These are phyloP conservation scores for Volucella zonaria DNA, from an alignment of 2,888 invertebrate genomes.

Conservation along the genomic window DNA sequence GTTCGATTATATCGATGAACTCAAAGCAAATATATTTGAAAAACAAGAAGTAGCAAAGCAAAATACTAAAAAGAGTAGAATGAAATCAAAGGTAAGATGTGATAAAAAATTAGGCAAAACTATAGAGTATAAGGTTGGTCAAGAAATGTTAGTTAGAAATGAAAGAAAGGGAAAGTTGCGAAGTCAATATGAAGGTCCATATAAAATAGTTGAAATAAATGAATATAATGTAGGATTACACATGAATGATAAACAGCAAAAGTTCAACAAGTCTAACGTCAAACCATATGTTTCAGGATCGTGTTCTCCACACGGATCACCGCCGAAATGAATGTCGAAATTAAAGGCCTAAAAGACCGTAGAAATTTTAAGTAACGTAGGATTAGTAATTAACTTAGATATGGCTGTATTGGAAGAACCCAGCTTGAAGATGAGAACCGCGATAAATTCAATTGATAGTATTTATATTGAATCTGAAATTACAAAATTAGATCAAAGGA, in stretches of 20 bases:
- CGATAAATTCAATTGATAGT: slow-evolving; percentile 2
- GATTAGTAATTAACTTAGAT: not conserved
- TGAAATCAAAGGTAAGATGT: slow-evolving; percentile 19
- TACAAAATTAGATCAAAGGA: slow-evolving; percentile 7
- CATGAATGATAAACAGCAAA: too few species aligned
- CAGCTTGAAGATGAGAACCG: slow-evolving; percentile 3
- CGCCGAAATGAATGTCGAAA: too few species aligned
- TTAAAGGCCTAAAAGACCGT: not conserved
- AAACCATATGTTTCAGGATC: too few species aligned
- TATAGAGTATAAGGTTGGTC: too few species aligned
- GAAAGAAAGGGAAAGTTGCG: too few species aligned
- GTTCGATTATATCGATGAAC: slow-evolving; percentile 26
- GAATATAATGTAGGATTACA: too few species aligned
- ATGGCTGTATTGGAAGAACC: not conserved
- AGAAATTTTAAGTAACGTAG: not conserved
- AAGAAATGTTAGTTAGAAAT: too few species aligned
- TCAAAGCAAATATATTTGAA: slow-evolving; percentile 11
- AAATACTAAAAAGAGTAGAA: slow-evolving; percentile 12
- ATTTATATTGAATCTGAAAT: not conserved
- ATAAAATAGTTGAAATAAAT: too few species aligned
- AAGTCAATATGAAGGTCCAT: too few species aligned
- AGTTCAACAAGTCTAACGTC: too few species aligned
- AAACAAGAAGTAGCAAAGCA: slow-evolving; percentile 10
- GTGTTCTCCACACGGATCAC: too few species aligned
- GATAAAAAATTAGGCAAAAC: not conserved